phyloP scores from a whole-genome alignment of 1,140 invertebrate genomes.

The Artemia franciscana region DNA sequence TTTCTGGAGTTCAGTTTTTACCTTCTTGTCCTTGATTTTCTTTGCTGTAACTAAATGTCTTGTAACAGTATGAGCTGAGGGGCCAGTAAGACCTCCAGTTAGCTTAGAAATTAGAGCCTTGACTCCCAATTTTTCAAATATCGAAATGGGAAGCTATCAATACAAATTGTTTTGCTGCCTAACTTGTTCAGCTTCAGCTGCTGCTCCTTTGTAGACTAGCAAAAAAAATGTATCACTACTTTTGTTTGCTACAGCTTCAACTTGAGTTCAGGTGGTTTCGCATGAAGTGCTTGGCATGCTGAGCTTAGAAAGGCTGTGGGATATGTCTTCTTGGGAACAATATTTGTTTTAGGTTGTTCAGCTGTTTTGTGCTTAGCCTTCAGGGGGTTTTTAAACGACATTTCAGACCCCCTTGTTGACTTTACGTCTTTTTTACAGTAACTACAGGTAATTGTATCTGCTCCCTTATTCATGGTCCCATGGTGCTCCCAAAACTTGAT shows the following conservation, averaged over 20 bases:
- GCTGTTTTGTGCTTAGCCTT: neutral
- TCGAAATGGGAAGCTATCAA: neutral
- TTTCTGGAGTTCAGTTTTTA: neutral
- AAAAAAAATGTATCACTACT: neutral
- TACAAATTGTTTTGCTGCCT: neutral
- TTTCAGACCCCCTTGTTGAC: neutral
- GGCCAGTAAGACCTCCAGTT: neutral
- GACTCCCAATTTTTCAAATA: neutral
- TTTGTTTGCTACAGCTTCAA: neutral
- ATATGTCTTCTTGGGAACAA: no score
- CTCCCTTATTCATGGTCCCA: neutral
- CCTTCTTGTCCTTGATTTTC: neutral
- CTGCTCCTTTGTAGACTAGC: neutral
- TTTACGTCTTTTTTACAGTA: neutral
- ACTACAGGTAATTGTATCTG: neutral
- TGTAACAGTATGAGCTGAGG: neutral
- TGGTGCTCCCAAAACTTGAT: no score
- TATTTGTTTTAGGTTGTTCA: no score
- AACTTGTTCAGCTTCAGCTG: no score
- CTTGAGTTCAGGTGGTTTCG: neutral
- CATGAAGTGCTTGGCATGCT: neutral
- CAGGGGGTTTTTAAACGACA: neutral
- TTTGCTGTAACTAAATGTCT: neutral
- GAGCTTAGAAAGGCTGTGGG: neutral
- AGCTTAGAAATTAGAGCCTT: neutral